These are phyloP conservation scores for Nanger granti DNA, from an alignment of 2,113 vertebrate genomes.

Conservation along the genomic window DNA sequence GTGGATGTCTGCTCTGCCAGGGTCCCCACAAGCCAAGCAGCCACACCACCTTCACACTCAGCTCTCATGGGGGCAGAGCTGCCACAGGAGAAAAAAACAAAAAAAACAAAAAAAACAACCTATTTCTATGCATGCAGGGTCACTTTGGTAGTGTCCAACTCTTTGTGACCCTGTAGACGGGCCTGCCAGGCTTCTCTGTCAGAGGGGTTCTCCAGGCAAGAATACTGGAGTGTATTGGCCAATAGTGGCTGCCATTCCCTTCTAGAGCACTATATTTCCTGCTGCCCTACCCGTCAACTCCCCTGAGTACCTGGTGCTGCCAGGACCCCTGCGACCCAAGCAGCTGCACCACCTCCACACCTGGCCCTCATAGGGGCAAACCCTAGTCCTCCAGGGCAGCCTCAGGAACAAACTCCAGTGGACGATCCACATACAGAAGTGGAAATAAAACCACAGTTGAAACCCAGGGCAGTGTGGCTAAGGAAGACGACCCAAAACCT, in stretches of 20 bases:
- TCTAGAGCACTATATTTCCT: background rate
- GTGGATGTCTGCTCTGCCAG: background rate
- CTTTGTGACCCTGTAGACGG: background rate
- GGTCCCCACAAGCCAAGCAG: background rate
- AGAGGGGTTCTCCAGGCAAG: background rate
- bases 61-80: background rate
- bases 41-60: background rate
- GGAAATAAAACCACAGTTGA: background rate
- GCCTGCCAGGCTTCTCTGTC: background rate
- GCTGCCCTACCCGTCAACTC: rapidly evolving
- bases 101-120: background rate
- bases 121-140: background rate
- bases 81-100: background rate
- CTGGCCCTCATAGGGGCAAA: background rate
- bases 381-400: background rate
- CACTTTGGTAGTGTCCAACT: background rate
- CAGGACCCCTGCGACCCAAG: background rate
- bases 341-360: background rate
- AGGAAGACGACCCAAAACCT: background rate
- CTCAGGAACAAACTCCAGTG: background rate
- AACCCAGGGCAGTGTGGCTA: background rate
- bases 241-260: background rate
- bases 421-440: background rate
- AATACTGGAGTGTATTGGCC: background rate
- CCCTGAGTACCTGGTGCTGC: background rate